A percentile compares a stretch with the other conserved stretches of the same genome.
phyloP scores from a whole-genome alignment of 2,113 vertebrate genomes.

The Trachemys scripta region DNA sequence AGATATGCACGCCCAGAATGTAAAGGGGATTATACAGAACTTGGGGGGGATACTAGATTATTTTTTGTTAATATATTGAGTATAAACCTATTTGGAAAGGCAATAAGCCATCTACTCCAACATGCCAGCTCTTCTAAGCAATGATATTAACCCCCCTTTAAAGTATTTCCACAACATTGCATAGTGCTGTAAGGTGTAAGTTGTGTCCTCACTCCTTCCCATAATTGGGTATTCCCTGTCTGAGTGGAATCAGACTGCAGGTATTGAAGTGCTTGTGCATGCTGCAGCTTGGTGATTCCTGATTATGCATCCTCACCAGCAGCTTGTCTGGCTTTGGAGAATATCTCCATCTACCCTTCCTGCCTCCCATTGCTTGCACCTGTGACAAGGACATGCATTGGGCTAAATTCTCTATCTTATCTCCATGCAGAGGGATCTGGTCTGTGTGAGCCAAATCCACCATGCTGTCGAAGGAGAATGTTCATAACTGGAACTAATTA shows the following conservation, averaged over 20 bases:
- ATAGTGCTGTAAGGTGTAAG: conserved; percentile 19
- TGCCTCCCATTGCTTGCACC: background rate
- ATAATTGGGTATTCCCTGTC: conserved; percentile 47
- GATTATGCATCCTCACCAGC: background rate
- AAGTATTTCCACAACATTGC: background rate
- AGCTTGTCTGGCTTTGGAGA: background rate
- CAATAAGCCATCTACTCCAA: background rate
- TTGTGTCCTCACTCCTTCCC: conserved; percentile 49
- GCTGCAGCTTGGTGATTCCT: background rate
- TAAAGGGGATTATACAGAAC: background rate
- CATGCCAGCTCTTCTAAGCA: background rate
- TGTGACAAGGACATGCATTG: background rate
- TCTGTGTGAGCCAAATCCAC: conserved; percentile 8
- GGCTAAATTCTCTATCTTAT: conserved; percentile 14
- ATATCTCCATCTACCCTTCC: background rate
- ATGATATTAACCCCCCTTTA: background rate
- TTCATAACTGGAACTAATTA: conserved; percentile 42
- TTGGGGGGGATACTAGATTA: background rate
- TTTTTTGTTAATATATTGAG: background rate
- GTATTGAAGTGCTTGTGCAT: conserved; percentile 28
- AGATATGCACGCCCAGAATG: background rate
- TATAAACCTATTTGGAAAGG: background rate
- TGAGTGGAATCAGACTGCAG: conserved; percentile 39
- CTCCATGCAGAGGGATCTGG: background rate
- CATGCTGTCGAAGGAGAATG: conserved; percentile 19